Evolutionary conservation across 2,113 vertebrate genomes (phyloP).

Genomic region (Zosterops pallidus): DNA sequence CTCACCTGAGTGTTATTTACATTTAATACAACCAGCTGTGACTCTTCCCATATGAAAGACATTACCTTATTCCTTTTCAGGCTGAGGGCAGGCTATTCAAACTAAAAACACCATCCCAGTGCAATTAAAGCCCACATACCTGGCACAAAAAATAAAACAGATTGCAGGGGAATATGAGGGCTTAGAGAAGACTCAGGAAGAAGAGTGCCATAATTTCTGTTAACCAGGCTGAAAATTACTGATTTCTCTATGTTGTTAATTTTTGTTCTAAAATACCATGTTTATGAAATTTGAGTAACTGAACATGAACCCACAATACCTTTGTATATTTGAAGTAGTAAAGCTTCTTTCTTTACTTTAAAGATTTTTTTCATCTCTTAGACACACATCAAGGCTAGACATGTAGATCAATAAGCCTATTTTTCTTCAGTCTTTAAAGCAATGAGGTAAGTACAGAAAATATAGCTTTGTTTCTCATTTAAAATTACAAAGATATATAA

Average conservation of each 20-base stretch:
- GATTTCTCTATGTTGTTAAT: neutral
- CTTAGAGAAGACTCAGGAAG: neutral
- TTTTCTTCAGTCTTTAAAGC: neutral
- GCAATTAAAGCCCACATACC: neutral
- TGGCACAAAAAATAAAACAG: neutral
- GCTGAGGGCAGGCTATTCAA: neutral
- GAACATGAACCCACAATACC: neutral
- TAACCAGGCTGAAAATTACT: neutral
- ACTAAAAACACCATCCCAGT: neutral
- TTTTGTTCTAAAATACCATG: neutral
- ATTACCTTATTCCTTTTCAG: neutral
- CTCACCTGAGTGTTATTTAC: neutral
- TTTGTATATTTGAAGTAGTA: neutral
- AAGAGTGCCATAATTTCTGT: neutral
- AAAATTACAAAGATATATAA: neutral
- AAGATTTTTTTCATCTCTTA: neutral
- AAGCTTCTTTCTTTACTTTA: neutral
- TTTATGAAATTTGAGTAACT: neutral
- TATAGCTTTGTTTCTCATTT: neutral
- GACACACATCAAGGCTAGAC: neutral
- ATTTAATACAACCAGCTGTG: neutral
- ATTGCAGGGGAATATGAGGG: neutral
- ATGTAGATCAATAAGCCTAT: neutral
- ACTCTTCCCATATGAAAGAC: neutral
- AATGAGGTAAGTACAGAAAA: neutral